These are phyloP conservation scores for Borostomias antarcticus DNA, from an alignment of 2,797 vertebrate genomes.

Conservation along the genomic window DNA sequence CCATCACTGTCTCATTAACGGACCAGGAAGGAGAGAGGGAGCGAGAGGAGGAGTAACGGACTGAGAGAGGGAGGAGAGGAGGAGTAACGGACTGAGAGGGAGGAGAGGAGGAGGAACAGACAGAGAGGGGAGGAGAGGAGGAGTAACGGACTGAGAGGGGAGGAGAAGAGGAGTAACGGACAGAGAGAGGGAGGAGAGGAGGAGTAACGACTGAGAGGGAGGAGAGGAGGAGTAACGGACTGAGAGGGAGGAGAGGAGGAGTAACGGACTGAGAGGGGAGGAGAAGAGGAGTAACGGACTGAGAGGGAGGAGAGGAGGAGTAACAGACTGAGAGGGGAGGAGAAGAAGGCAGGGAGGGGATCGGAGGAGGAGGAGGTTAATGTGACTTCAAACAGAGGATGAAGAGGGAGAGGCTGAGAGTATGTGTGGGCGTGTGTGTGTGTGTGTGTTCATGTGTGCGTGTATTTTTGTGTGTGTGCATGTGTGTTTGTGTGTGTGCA, in stretches of 20 bases:
- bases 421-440: too few relatives aligned
- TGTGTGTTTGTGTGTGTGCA: too few relatives aligned
- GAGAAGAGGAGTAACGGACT: too few relatives aligned
- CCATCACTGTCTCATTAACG: slow-evolving; percentile 73
- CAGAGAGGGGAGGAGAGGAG: background rate
- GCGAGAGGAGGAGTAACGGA: slow-evolving; percentile 29
- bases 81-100: slow-evolving; percentile 28
- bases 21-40: slow-evolving; percentile 49
- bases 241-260: too few relatives aligned
- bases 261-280: too few relatives aligned
- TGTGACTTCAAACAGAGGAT: slow-evolving; percentile 35
- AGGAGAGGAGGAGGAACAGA: slow-evolving; percentile 11
- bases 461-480: too few relatives aligned
- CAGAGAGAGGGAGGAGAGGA: slow-evolving; percentile 32
- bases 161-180: background rate
- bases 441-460: too few relatives aligned
- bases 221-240: too few relatives aligned
- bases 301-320: too few relatives aligned
- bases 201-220: too few relatives aligned
- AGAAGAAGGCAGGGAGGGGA: background rate
- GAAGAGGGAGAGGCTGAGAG: too few relatives aligned
- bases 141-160: background rate
- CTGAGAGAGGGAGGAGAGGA: slow-evolving; percentile 46
- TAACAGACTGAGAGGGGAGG: slow-evolving; percentile 30
- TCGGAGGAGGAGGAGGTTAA: slow-evolving; percentile 30